Conservation (phyloP, 2,797 vertebrate genomes). For the Leucoraja ocellata region DNA sequence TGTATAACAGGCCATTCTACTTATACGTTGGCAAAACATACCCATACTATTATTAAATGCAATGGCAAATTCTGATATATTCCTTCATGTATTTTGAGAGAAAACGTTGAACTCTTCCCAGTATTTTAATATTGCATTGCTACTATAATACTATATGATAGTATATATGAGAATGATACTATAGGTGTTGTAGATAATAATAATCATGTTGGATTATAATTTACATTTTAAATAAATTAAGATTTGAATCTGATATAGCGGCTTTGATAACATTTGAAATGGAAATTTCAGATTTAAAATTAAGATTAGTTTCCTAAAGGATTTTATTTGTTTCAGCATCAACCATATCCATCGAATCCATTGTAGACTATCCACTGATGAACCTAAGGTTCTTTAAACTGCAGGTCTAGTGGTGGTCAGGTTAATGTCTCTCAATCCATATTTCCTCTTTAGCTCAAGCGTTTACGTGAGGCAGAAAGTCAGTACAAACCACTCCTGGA, state of each 20-base stretch:
- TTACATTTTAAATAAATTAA: neutral
- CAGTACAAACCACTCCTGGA: slow-evolving; percentile 90
- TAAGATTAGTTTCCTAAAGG: neutral
- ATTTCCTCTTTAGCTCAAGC: slow-evolving; percentile 67
- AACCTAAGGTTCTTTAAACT: neutral
- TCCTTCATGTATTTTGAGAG: neutral
- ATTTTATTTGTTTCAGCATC: neutral
- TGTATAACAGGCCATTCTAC: neutral
- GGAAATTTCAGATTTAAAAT: neutral
- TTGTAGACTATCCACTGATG: neutral
- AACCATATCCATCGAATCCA: neutral
- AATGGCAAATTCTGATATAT: neutral
- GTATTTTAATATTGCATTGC: neutral
- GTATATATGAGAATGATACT: too few relatives aligned
- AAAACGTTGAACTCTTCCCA: neutral
- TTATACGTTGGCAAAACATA: neutral
- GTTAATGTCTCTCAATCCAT: neutral
- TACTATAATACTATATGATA: too few relatives aligned
- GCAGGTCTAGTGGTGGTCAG: neutral
- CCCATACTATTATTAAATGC: neutral
- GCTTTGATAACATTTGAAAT: neutral
- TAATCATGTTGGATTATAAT: neutral
- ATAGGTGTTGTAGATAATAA: too few relatives aligned
- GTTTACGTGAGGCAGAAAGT: slow-evolving; percentile 82
- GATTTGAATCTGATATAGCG: too few relatives aligned